A percentile compares a stretch with the other conserved stretches of the same genome.
Conservation (phyloP, 2,888 invertebrate genomes). For the Clostera curtula region DNA sequence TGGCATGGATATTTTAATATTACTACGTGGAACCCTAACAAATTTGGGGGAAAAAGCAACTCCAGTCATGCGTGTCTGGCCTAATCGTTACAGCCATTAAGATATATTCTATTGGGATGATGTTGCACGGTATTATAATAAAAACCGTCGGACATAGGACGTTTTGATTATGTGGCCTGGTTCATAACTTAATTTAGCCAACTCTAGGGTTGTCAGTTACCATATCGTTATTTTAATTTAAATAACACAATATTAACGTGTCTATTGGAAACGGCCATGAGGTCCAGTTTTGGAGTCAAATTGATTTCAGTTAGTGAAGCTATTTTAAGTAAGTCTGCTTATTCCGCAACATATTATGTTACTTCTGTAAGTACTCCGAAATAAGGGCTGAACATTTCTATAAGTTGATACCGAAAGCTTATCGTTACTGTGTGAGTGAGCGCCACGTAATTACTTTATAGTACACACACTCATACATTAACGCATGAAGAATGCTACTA, state of each 20-base stretch:
- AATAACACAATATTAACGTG: background rate
- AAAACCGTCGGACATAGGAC: slow-evolving; percentile 36
- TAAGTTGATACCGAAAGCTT: too few species aligned
- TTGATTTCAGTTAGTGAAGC: too few species aligned
- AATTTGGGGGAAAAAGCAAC: slow-evolving; percentile 14
- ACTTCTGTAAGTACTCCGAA: too few species aligned
- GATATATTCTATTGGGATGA: slow-evolving; percentile 33
- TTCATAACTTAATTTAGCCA: slow-evolving; percentile 68
- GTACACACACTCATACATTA: background rate
- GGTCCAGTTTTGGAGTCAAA: too few species aligned
- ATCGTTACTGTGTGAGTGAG: background rate
- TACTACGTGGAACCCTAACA: too few species aligned
- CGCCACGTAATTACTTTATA: too few species aligned
- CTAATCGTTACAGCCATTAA: slow-evolving; percentile 26
- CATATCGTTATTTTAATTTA: background rate
- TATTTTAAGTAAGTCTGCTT: too few species aligned
- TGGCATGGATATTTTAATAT: too few species aligned
- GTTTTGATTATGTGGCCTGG: slow-evolving; percentile 50
- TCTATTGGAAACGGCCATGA: too few species aligned
- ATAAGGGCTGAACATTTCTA: too few species aligned
- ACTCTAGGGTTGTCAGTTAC: slow-evolving; percentile 22
- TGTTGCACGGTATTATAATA: slow-evolving; percentile 36
- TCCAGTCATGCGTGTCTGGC: slow-evolving; percentile 20
- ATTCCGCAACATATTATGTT: too few species aligned
- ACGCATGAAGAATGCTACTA: too few species aligned